Evolutionary conservation across 2,113 vertebrate genomes (phyloP), one percentile per base, ranked within the genome.

Genomic region (Xiphophorus maculatus): DNA sequence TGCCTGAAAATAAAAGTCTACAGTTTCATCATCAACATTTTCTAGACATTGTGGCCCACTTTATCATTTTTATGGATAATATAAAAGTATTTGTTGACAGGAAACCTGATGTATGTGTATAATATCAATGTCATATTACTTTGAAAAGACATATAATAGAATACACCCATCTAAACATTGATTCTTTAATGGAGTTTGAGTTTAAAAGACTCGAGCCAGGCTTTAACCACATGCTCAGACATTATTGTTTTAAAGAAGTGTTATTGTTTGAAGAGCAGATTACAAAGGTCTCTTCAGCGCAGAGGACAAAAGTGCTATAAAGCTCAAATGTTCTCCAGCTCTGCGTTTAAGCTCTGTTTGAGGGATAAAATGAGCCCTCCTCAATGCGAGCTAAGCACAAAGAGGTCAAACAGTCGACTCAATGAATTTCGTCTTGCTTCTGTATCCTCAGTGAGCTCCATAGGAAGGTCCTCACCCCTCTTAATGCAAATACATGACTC

Each of bases 401-500:
- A 70, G 76, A 84, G 89, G 90, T 89, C 76, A 84, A 83, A 88
- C 67, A 69, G 78, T 62, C 58, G 69, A 77, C 71, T 77, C 75
- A 82, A 67, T 75, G 66, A 89, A 73, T 79, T 85, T 72, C 73
- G 63, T 63, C 82, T 74, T 71, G 74, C 62, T 85, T 83, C 64
- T 83, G 1, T 76, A 74, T 83, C 77, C 76, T 66, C 70, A 77
- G 73, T 73, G 66, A 58, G 25, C 69, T 86, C 81, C 62, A 90
- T 84, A 63, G 73, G 81, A 85, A 87, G 74, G 77, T 79, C 77
- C 35, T 81, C 79, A 76, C 84, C 83, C 81, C 81, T 86, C 82
- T 85, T 81, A 81, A 90, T 89, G 73, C 75, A 90, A 90, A 90
- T 79, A 69, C 83, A 88, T 68, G 77, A 85, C 67, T 81, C 66